Evolutionary conservation across 2,113 vertebrate genomes (phyloP).

Genomic region (Megaptera novaeangliae): DNA sequence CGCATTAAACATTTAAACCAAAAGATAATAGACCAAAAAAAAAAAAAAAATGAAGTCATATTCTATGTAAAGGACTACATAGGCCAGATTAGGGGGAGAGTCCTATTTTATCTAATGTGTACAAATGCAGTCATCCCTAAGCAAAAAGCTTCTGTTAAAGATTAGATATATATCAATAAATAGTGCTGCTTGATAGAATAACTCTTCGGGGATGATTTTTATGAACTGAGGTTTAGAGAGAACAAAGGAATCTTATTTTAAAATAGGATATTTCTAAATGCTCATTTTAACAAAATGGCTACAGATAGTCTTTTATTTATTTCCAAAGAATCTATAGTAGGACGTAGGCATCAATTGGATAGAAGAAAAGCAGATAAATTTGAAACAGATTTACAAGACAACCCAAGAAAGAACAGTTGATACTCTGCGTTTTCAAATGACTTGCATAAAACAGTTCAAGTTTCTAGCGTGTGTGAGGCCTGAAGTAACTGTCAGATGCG

Average conservation of each 20-base stretch:
- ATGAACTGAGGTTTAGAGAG: background rate
- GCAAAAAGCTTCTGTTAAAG: background rate
- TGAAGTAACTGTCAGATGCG: background rate
- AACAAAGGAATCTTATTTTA: slow-evolving; percentile 6
- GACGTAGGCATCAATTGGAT: background rate
- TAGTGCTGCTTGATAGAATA: background rate
- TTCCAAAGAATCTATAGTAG: background rate
- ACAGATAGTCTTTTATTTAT: background rate
- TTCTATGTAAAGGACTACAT: background rate
- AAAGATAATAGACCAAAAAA: background rate
- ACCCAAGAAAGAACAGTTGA: background rate
- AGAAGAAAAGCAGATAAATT: background rate
- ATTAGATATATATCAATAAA: background rate
- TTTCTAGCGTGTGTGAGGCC: background rate
- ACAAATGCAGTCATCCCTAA: background rate
- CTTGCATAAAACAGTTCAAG: background rate
- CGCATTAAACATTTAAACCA: background rate
- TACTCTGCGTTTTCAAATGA: background rate
- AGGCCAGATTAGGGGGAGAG: background rate
- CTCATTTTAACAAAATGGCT: background rate
- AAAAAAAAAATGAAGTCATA: background rate
- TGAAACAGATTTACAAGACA: background rate
- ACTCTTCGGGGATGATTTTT: slow-evolving; percentile 27
- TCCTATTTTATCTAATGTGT: background rate
- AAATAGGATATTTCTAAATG: background rate